phyloP scores from a whole-genome alignment of 2,797 vertebrate genomes.

The Pseudomugil tenellus region DNA sequence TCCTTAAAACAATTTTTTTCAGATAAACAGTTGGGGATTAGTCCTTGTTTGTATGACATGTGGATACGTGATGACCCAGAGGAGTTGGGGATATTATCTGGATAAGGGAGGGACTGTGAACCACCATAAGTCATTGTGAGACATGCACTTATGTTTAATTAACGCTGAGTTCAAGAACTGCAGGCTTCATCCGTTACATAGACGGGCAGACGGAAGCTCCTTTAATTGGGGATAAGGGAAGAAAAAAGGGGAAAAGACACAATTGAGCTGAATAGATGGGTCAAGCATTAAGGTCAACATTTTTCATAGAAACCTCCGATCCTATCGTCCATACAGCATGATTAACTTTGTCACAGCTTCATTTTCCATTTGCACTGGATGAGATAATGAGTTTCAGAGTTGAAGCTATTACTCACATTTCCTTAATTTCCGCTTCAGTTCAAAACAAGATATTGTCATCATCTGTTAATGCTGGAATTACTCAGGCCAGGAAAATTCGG shows the following conservation, averaged over 20 bases:
- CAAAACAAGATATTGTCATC: conserved; percentile 30
- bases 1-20: conserved; percentile 34
- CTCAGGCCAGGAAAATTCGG: conserved; percentile 10
- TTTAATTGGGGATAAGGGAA: conserved; percentile 73
- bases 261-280: conserved; percentile 65
- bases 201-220: conserved; percentile 59
- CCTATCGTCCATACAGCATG: conserved; percentile 40
- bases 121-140: conserved; percentile 55
- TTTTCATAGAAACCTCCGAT: conserved; percentile 64
- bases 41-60: conserved; percentile 47
- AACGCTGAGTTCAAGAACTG: conserved; percentile 71
- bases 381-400: conserved; percentile 74
- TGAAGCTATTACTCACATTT: conserved; percentile 59
- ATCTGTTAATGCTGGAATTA: conserved; percentile 31
- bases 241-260: conserved; percentile 32
- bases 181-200: conserved; percentile 65
- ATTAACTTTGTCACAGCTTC: conserved; percentile 73
- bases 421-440: conserved; percentile 45
- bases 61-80: conserved; percentile 35
- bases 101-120: conserved; percentile 32
- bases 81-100: conserved; percentile 57
- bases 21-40: conserved; percentile 32
- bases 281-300: conserved; percentile 72
- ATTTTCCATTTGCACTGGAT: conserved; percentile 57
- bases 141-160: conserved; percentile 79